Conservation (phyloP, 1,140 invertebrate genomes). For the Monochamus saltuarius region DNA sequence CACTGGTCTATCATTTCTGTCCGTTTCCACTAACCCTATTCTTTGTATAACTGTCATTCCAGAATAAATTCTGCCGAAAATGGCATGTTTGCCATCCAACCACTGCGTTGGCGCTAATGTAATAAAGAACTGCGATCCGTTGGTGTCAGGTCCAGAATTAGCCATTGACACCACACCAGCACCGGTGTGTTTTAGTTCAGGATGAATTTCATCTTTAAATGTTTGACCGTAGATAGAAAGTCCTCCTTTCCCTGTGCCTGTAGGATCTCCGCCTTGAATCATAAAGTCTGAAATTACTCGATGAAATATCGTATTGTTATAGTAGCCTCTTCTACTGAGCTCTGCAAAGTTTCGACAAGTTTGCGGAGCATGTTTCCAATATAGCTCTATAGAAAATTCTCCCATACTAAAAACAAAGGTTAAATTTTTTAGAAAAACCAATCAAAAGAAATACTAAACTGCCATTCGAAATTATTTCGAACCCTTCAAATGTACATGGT, state of each 20-base stretch:
- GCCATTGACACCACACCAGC: slow-evolving; percentile 68
- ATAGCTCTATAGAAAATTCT: slow-evolving; percentile 86
- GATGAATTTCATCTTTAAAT: slow-evolving; percentile 95
- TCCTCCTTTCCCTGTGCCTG: slow-evolving; percentile 88
- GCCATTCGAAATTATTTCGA: no score
- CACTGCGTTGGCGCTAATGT: slow-evolving; percentile 95
- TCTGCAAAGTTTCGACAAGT: slow-evolving; percentile 98
- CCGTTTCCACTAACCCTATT: slow-evolving; percentile 91
- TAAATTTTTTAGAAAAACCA: no score
- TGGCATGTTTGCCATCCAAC: slow-evolving; percentile 96
- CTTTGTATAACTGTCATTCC: slow-evolving; percentile 91
- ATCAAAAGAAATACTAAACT: no score
- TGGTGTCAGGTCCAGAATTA: slow-evolving; percentile 94
- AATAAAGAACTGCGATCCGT: slow-evolving; percentile 98
- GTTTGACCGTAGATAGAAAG: slow-evolving; percentile 93
- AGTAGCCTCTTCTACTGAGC: slow-evolving; percentile 87
- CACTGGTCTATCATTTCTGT: slow-evolving; percentile 84
- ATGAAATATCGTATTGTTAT: slow-evolving; percentile 96
- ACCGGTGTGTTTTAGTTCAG: slow-evolving; percentile 93
- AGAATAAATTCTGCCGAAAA: slow-evolving; percentile 86
- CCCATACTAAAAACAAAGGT: slow-evolving; percentile 86
- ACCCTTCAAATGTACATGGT: no score
- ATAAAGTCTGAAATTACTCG: slow-evolving; percentile 96
- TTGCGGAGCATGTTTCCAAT: slow-evolving; percentile 96
- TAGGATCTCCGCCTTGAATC: slow-evolving; percentile 96